These are phyloP conservation scores for Ciconia maguari DNA, from an alignment of 2,113 vertebrate species.

Conservation along the genomic window DNA sequence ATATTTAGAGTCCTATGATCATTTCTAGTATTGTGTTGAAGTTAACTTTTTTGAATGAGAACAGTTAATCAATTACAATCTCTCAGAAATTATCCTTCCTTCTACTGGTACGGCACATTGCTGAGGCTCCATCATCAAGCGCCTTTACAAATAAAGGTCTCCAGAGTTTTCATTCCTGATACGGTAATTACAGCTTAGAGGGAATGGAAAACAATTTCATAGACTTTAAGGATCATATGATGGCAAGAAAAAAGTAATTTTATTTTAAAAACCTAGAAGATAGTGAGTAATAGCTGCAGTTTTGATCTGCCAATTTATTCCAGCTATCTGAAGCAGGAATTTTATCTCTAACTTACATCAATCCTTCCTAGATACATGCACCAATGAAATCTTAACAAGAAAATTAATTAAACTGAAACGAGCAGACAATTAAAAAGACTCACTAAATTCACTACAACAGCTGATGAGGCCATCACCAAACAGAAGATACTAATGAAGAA, in stretches of 20 bases:
- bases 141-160: neutral
- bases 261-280: neutral
- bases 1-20: neutral
- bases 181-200: neutral
- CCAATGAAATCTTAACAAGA: neutral
- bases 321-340: neutral
- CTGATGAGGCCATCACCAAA: neutral
- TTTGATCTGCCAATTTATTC: neutral
- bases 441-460: neutral
- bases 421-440: neutral
- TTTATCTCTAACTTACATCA: neutral
- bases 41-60: neutral
- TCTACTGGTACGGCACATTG: neutral
- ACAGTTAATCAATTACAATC: neutral
- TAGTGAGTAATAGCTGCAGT: neutral
- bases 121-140: neutral
- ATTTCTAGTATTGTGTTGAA: neutral
- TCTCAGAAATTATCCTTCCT: neutral
- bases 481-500: neutral
- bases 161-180: neutral
- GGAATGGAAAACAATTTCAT: neutral
- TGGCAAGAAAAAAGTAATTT: neutral
- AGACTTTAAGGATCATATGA: neutral
- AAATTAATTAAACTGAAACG: constrained; percentile 20
- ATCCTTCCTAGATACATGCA: neutral